A percentile compares a stretch with the other conserved stretches of the same genome.
Evolutionary conservation across 2,888 invertebrate genomes (phyloP).

Genomic region (Acronicta psi): DNA sequence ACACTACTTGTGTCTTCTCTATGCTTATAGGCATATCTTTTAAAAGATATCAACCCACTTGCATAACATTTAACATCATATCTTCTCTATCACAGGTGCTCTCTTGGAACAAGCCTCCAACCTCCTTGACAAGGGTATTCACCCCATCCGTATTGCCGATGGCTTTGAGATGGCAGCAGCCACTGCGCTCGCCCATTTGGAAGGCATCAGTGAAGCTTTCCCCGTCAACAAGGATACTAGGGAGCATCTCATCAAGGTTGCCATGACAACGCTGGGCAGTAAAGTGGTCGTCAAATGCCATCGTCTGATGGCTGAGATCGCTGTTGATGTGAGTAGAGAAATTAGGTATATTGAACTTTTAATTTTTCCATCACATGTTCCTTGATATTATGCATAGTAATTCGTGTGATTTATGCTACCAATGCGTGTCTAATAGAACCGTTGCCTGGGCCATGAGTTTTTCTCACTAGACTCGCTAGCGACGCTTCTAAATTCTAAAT

Average conservation of each 20-base stretch:
- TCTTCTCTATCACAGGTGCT: slow-evolving; percentile 90
- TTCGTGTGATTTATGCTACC: too few relatives aligned
- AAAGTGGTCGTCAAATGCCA: slow-evolving; percentile 99
- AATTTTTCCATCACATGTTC: too few relatives aligned
- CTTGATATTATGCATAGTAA: background rate
- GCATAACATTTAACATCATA: background rate
- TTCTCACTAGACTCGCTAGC: too few relatives aligned
- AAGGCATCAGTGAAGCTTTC: slow-evolving; percentile 96
- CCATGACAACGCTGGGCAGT: slow-evolving; percentile 99
- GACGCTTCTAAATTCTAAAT: too few relatives aligned
- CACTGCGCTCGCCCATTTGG: slow-evolving; percentile 95
- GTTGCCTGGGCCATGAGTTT: too few relatives aligned
- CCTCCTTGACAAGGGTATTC: slow-evolving; percentile 98
- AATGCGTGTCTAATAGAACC: too few relatives aligned
- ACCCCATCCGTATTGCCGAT: slow-evolving; percentile 99
- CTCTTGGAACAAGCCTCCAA: slow-evolving; percentile 98
- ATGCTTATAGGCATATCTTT: too few relatives aligned
- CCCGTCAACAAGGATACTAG: slow-evolving; percentile 94
- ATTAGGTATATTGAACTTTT: too few relatives aligned
- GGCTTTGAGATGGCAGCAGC: slow-evolving; percentile 99
- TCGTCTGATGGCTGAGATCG: slow-evolving; percentile 99
- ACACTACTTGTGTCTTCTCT: too few relatives aligned
- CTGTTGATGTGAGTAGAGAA: slow-evolving; percentile 93
- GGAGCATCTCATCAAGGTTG: slow-evolving; percentile 97
- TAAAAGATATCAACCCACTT: too few relatives aligned